Base-by-base conservation (phyloP, 2,888 invertebrate species). In the Drosophila pseudotalamancana region DNA sequence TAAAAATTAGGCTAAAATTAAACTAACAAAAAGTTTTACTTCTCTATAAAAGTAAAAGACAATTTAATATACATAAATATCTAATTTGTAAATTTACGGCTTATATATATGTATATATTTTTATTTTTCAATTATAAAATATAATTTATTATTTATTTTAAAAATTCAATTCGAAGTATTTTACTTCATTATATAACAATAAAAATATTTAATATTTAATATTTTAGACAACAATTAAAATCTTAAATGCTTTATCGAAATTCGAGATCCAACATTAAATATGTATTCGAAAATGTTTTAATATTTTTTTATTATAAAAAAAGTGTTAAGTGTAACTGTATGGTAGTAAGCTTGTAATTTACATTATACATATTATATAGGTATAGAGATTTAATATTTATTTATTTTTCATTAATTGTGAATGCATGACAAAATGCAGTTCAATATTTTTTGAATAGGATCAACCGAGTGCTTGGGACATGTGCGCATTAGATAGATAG, bases 351-450 rank as follows among this genome's bases (percentile, higher is more conserved):
- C 19, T 39, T 37, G 16, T 32, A 43, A 43, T 29, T 57, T 25
- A 18, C 27, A 34, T 39, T 14, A 12, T 16, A 31, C n/a, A 29
- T 39, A 39, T 25, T 32, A 8, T 14, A 21, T 1, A 32, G n/a
- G n/a, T n/a, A n/a, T n/a, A n/a, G n/a, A n/a, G n/a, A n/a, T 46
- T 31, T 37, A 39, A 5, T 25, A 14, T 2, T 29, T n/a, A 11
- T 12, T 23, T 42, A 6, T 23, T 49, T 27, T 23, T 9, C 56
- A 66, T 61, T 55, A 66, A 34, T 65, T 86, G 60, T 48, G 54
- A 78, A 75, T 86, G 77, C 79, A 79, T 86, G 79, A 79, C 79
- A 79, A 79, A 86, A 83, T 79, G 87, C 63, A 86, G 84, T 86
- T 79, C 64, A 57, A 60, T 60, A 62, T 53, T 34, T 40, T 54